Evolutionary conservation across 1,140 invertebrate genomes (phyloP).

Genomic region (Bombus soroeensis): DNA sequence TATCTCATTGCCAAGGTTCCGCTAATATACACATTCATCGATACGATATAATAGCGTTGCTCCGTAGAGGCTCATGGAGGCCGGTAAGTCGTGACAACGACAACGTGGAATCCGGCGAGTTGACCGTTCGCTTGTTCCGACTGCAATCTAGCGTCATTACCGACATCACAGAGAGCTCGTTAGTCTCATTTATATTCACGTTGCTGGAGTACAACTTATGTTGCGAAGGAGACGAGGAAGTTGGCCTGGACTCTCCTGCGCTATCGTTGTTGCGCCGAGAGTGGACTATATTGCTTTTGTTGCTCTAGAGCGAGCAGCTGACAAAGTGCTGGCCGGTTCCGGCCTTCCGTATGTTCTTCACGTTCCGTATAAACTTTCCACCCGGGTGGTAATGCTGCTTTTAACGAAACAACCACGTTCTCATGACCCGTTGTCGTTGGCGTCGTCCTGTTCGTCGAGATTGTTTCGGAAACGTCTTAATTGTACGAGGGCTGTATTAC

Average conservation of each 20-base stretch:
- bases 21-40: constrained; percentile 26
- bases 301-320: constrained; percentile 17
- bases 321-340: constrained; percentile 42
- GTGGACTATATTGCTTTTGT: constrained; percentile 20
- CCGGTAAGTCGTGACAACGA: constrained; percentile 59
- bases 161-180: constrained; percentile 81
- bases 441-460: not conserved
- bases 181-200: constrained; percentile 82
- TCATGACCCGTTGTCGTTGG: too few relatives aligned
- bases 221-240: constrained; percentile 63
- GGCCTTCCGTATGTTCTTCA: constrained; percentile 50
- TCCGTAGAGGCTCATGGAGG: not conserved
- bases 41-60: not conserved
- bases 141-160: constrained; percentile 82
- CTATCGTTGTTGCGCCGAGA: constrained; percentile 45
- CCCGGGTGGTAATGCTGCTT: constrained; percentile 45
- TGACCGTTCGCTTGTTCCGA: constrained; percentile 57
- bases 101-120: constrained; percentile 52
- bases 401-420: constrained; percentile 49
- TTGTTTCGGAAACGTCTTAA: constrained; percentile 44
- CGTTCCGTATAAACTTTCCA: constrained; percentile 51
- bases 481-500: constrained; percentile 17
- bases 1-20: not conserved
- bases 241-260: constrained; percentile 44
- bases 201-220: constrained; percentile 60